Evolutionary conservation across 2,113 vertebrate species (phyloP), one percentile per base, ranked within the genome.

Genomic region (Hippoglossus stenolepis): DNA sequence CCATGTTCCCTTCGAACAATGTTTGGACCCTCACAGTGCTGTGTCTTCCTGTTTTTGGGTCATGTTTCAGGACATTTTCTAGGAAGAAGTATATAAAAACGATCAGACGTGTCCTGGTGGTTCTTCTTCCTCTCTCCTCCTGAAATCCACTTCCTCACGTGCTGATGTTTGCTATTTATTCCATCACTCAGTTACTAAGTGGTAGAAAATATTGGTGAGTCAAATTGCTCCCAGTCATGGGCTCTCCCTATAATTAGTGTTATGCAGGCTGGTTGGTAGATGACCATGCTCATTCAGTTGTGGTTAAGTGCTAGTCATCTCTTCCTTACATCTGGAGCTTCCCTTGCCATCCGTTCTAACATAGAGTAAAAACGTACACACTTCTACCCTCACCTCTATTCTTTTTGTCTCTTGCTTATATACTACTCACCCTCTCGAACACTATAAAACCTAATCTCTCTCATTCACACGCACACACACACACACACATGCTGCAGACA

Each of bases 231-330:
- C 86, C 82, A 89, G 87, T 87, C 54, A n/a, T 51, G 63, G 65
- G 70, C 67, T 82, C 75, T 78, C 83, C 77, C 85, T 91, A 13
- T 93, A 89, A 90, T 91, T 89, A 90, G 23, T 51, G 35, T 59
- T 20, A 45, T 70, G 73, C 53, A 15, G 35, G 24, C 49, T 51
- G 59, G 26, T 59, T 65, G 70, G 67, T 77, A 43, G 63, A 40
- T 53, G 71, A 70, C 87, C 73, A 54, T 40, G 20, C 14, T 13
- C 56, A 84, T 59, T 85, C 73, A 79, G 81, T 77, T 80, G 75
- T 77, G 77, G 74, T 79, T 12, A 51, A 60, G 70, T 45, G 20
- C 18, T 28, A 11, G 35, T 85, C 81, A 79, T 80, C 65, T 43
- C 53, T 75, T 71, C 78, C 40, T 78, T 61, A 82, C 65, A 77